phyloP scores from a whole-genome alignment of 2,888 invertebrate genomes.

The Galeruca laticollis region DNA sequence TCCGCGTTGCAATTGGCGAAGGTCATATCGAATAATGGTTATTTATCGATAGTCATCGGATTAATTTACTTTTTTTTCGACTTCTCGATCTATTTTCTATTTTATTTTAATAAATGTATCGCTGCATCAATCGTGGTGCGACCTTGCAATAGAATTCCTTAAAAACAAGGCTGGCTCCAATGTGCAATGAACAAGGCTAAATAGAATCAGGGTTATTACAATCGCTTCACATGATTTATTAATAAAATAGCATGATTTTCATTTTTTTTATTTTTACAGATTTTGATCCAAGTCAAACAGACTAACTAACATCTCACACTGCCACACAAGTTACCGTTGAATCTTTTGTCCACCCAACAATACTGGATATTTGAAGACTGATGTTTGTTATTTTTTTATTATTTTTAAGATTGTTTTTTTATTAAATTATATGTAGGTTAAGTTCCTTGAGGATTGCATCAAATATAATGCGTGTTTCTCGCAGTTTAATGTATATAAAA shows the following conservation, averaged over 20 bases:
- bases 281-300: slow-evolving; percentile 44
- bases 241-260: slow-evolving; percentile 25
- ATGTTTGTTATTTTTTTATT: slow-evolving; percentile 66
- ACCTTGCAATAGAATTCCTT: slow-evolving; percentile 45
- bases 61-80: slow-evolving; percentile 38
- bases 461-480: slow-evolving; percentile 39
- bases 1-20: slow-evolving; percentile 63
- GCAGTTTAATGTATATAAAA: slow-evolving; percentile 41
- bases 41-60: slow-evolving; percentile 44
- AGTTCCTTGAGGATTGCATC: slow-evolving; percentile 60
- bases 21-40: slow-evolving; percentile 60
- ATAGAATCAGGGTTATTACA: slow-evolving; percentile 53
- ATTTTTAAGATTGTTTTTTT: slow-evolving; percentile 64
- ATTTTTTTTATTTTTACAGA: slow-evolving; percentile 59
- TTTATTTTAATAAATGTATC: slow-evolving; percentile 21
- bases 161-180: slow-evolving; percentile 44
- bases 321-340: slow-evolving; percentile 67
- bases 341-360: slow-evolving; percentile 62
- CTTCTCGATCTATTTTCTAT: slow-evolving; percentile 32
- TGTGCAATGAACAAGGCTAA: slow-evolving; percentile 45
- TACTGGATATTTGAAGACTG: slow-evolving; percentile 67
- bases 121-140: slow-evolving; percentile 38
- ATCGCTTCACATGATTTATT: slow-evolving; percentile 46
- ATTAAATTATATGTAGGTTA: slow-evolving; percentile 67
- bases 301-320: slow-evolving; percentile 62